These are phyloP conservation scores for Ceuthmochares aereus DNA, from an alignment of 2,113 vertebrate species.

Conservation along the genomic window DNA sequence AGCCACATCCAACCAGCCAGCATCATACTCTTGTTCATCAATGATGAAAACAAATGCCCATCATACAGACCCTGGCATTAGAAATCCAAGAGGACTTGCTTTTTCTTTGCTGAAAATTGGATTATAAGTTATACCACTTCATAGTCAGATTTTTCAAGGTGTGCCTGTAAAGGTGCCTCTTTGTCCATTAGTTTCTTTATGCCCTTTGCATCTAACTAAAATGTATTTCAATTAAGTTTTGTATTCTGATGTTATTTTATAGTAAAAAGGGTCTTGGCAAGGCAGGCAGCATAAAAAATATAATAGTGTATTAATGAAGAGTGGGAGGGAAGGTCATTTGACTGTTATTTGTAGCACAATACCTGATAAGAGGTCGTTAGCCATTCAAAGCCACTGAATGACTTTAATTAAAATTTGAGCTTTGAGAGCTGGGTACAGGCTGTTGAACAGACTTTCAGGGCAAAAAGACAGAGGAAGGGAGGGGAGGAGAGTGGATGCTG, in stretches of 20 bases:
- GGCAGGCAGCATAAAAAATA: slow-evolving; percentile 15
- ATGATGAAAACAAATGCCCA: not conserved
- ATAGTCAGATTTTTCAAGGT: not conserved
- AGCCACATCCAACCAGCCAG: not conserved
- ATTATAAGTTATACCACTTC: rapidly evolving
- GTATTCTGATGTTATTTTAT: slow-evolving; percentile 1
- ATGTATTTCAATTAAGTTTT: not conserved
- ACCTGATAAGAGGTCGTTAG: slow-evolving; percentile 67
- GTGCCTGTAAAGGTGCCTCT: not conserved
- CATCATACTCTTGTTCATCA: not conserved
- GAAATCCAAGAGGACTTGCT: not conserved
- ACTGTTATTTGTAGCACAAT: slow-evolving; percentile 54
- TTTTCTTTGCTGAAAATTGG: not conserved
- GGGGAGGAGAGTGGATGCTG: slow-evolving; percentile 1
- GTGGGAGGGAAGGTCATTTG: not conserved
- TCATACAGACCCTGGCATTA: not conserved
- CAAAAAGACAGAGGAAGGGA: slow-evolving; percentile 25
- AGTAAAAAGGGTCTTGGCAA: slow-evolving; percentile 1
- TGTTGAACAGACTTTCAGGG: slow-evolving; percentile 55
- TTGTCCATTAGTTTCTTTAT: not conserved
- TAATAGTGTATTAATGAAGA: slow-evolving; percentile 31
- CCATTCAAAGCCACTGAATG: slow-evolving; percentile 65
- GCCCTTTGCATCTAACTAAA: not conserved
- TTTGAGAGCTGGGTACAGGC: slow-evolving; percentile 55
- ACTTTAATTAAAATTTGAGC: slow-evolving; percentile 78